Percentiles rank a stretch among this genome's conserved stretches.
Conservation (phyloP, 2,888 invertebrate species). For the Synanthedon andrenaeformis region DNA sequence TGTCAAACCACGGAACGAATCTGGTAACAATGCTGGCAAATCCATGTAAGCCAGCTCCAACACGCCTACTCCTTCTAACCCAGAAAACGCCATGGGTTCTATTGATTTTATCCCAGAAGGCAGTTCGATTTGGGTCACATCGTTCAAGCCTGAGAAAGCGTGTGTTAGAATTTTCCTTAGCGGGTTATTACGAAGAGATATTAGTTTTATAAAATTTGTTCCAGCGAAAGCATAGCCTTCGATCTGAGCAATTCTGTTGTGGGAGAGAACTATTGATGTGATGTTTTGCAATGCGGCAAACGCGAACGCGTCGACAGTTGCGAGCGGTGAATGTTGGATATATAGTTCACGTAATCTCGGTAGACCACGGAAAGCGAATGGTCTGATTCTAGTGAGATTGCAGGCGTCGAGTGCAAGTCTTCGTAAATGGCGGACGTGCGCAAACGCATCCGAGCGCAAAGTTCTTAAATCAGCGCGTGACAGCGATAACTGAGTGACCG, state of each 20-base stretch:
- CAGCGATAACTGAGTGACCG: constrained; percentile 86
- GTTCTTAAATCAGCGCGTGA: constrained; percentile 87
- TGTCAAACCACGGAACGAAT: constrained; percentile 82
- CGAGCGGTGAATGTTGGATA: constrained; percentile 87
- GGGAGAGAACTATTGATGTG: constrained; percentile 75
- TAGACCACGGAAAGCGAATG: constrained; percentile 88
- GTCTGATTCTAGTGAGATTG: constrained; percentile 83
- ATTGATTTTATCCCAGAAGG: constrained; percentile 82
- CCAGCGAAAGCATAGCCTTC: constrained; percentile 88
- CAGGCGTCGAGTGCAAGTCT: constrained; percentile 90
- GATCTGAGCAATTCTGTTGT: constrained; percentile 78
- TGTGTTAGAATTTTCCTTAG: constrained; percentile 82
- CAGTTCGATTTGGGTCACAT: constrained; percentile 85
- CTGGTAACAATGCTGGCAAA: constrained; percentile 75
- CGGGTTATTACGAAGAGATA: constrained; percentile 88
- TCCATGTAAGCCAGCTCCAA: constrained; percentile 89
- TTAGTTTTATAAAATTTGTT: constrained; percentile 83
- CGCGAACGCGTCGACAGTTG: constrained; percentile 83
- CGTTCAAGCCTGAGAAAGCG: constrained; percentile 86
- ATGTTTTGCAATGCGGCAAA: constrained; percentile 88
- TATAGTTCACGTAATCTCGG: constrained; percentile 82
- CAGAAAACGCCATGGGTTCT: constrained; percentile 84
- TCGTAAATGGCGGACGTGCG: constrained; percentile 81
- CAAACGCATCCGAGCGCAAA: constrained; percentile 85
- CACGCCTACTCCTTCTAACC: constrained; percentile 84